phyloP scores from a whole-genome alignment of 1,140 invertebrate genomes.

The Oedothorax gibbosus region DNA sequence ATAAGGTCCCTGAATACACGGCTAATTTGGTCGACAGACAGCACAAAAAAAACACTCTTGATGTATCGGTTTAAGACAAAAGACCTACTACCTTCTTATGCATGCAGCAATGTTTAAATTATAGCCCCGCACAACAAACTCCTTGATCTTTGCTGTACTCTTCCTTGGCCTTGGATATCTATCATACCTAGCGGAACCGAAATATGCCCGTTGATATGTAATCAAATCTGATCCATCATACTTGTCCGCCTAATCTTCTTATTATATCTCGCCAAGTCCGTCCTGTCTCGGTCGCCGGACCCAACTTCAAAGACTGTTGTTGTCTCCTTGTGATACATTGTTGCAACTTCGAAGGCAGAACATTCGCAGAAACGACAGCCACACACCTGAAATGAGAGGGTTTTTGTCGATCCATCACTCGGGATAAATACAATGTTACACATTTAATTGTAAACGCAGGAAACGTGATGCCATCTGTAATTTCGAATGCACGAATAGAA shows the following conservation, averaged over 20 bases:
- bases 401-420: too few relatives aligned
- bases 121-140: neutral
- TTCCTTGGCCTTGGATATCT: slow-evolving; percentile 34
- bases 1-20: too few relatives aligned
- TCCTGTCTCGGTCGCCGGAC: slow-evolving; percentile 7
- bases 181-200: slow-evolving; percentile 47
- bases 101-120: slow-evolving; percentile 39
- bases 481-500: too few relatives aligned
- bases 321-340: slow-evolving; percentile 42
- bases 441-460: too few relatives aligned
- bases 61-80: too few relatives aligned
- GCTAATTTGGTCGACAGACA: too few relatives aligned
- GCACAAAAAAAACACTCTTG: too few relatives aligned
- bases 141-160: slow-evolving; percentile 2
- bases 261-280: slow-evolving; percentile 19
- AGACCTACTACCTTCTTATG: slow-evolving; percentile 6
- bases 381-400: too few relatives aligned
- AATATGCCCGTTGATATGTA: slow-evolving; percentile 50
- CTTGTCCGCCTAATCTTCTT: slow-evolving; percentile 30
- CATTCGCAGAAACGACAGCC: too few relatives aligned
- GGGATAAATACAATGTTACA: too few relatives aligned
- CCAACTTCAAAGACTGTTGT: neutral
- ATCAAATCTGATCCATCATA: slow-evolving; percentile 52
- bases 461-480: too few relatives aligned
- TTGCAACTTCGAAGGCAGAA: neutral